These are phyloP conservation scores for Hystrix brachyura DNA, from an alignment of 2,113 vertebrate species.

Conservation along the genomic window DNA sequence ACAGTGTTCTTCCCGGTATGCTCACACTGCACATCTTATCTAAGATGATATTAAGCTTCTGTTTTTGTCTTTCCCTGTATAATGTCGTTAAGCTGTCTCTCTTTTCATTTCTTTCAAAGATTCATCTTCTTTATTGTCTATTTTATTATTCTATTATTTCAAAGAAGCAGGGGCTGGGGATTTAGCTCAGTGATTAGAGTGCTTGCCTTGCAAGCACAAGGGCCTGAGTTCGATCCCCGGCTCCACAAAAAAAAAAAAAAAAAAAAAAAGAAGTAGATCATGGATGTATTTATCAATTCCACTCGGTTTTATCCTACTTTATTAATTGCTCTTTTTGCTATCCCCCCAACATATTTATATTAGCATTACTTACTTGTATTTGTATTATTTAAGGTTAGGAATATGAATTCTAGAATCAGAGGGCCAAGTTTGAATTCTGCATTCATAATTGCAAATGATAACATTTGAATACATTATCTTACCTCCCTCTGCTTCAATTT, in stretches of 20 bases:
- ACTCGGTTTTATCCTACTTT: background rate
- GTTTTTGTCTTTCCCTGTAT: background rate
- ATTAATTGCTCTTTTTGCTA: background rate
- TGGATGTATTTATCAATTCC: background rate
- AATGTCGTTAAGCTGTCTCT: background rate
- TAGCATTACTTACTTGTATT: background rate
- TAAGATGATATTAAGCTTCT: background rate
- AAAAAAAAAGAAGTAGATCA: background rate
- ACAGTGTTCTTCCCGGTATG: accelerated
- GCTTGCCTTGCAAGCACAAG: too few relatives aligned
- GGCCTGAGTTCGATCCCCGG: too few relatives aligned
- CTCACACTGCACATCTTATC: background rate
- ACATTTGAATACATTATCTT: background rate
- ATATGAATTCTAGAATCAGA: background rate
- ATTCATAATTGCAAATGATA: background rate
- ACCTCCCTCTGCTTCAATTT: background rate
- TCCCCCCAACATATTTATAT: background rate
- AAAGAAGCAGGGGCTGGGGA: background rate
- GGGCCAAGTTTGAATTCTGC: background rate
- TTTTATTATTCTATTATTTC: background rate
- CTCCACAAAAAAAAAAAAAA: too few relatives aligned
- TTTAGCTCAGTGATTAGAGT: too few relatives aligned
- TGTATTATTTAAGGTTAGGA: background rate
- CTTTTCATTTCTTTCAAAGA: background rate
- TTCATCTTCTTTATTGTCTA: background rate